Evolutionary conservation across 2,113 vertebrate species (phyloP).

Genomic region (Alethe diademata): DNA sequence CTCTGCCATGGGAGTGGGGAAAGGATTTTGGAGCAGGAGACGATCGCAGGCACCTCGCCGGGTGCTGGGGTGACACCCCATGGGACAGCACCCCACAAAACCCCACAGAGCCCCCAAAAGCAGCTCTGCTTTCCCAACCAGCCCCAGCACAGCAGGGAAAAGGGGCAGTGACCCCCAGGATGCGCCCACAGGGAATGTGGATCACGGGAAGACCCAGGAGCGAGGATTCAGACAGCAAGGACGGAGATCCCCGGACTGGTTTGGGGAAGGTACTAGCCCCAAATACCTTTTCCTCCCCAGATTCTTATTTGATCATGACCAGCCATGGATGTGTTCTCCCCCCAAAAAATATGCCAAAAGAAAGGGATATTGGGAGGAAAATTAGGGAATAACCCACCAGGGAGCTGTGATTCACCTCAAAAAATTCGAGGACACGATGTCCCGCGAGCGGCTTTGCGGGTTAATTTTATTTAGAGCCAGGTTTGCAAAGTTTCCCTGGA

Average conservation of each 20-base stretch:
- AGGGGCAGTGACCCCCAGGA: not conserved
- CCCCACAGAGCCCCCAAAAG: not conserved
- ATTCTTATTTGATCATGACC: not conserved
- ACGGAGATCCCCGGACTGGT: fast-evolving
- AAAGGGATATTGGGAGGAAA: not conserved
- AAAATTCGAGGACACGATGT: fast-evolving
- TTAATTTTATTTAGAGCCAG: not conserved
- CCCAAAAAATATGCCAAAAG: fast-evolving
- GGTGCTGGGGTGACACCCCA: no score
- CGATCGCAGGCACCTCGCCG: fast-evolving
- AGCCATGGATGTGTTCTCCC: fast-evolving
- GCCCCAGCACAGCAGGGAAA: fast-evolving
- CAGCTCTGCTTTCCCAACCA: not conserved
- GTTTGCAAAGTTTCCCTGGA: not conserved
- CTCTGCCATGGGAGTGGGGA: fast-evolving
- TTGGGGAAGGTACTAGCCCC: not conserved
- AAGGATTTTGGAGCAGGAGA: fast-evolving
- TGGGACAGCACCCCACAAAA: not conserved
- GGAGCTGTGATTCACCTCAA: not conserved
- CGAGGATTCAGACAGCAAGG: fast-evolving
- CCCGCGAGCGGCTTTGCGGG: fast-evolving
- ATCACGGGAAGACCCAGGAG: fast-evolving
- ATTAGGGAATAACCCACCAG: not conserved
- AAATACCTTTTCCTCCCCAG: not conserved
- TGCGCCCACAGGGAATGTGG: fast-evolving